phyloP scores from a whole-genome alignment of 2,797 vertebrate genomes.

The Sebastes taczanowskii region DNA sequence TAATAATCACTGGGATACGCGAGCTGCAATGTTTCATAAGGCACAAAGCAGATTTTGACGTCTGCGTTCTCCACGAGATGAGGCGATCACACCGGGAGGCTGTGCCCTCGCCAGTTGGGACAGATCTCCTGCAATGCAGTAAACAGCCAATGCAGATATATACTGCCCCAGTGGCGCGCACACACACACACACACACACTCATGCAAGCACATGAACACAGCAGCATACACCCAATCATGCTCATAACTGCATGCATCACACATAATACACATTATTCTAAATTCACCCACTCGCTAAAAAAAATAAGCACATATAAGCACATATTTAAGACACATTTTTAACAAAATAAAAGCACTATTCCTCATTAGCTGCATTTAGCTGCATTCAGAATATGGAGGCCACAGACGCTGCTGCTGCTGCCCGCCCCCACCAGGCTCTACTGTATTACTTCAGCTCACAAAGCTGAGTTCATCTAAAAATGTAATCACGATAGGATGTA shows the following conservation, averaged over 20 bases:
- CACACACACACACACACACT: slow-evolving; percentile 9
- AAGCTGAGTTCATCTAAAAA: background rate
- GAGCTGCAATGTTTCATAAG: slow-evolving; percentile 38
- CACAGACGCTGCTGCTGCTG: background rate
- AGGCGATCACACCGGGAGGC: slow-evolving; percentile 32
- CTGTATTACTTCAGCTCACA: background rate
- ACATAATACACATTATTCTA: background rate
- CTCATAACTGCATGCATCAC: background rate
- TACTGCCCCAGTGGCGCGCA: slow-evolving; percentile 28
- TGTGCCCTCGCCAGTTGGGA: slow-evolving; percentile 38
- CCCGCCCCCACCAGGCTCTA: background rate
- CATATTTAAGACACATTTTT: background rate
- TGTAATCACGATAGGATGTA: background rate
- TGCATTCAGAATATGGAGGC: slow-evolving; percentile 12
- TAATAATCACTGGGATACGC: slow-evolving; percentile 43
- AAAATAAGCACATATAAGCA: background rate
- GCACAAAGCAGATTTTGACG: slow-evolving; percentile 39
- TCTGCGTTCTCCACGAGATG: slow-evolving; percentile 15
- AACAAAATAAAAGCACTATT: slow-evolving; percentile 9
- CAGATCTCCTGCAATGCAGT: slow-evolving; percentile 80
- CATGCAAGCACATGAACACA: slow-evolving; percentile 13
- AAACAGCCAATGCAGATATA: slow-evolving; percentile 69
- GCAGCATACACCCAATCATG: slow-evolving; percentile 8
- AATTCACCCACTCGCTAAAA: background rate
- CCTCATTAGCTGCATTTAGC: background rate